phyloP scores from a whole-genome alignment of 2,797 vertebrate genomes.

The Sternarchorhynchus goeldii region DNA sequence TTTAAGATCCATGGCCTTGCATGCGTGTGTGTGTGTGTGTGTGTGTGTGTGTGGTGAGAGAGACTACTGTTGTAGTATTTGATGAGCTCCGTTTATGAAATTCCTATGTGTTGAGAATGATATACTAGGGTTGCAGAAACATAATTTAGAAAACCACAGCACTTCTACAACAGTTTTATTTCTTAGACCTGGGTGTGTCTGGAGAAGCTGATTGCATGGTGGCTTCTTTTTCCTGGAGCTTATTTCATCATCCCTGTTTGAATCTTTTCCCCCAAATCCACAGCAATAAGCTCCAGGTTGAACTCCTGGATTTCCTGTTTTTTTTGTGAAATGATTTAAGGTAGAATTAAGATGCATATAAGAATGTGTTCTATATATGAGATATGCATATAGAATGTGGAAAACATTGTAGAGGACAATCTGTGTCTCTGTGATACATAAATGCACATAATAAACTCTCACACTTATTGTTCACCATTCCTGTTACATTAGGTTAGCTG shows the following conservation, averaged over 20 bases:
- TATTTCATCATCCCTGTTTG: neutral
- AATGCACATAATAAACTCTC: no score
- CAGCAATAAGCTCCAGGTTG: neutral
- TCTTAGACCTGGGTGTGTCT: neutral
- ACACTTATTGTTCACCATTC: no score
- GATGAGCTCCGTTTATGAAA: neutral
- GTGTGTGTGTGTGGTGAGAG: no score
- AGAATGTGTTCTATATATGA: no score
- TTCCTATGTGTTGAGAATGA: neutral
- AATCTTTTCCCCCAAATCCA: neutral
- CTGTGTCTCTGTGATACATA: no score
- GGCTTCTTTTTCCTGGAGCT: neutral
- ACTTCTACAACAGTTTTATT: neutral
- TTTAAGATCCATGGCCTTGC: constrained; percentile 22
- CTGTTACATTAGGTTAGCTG: no score
- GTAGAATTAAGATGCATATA: no score
- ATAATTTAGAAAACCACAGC: constrained; percentile 2
- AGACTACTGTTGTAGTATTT: neutral
- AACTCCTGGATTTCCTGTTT: no score
- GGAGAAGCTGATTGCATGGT: neutral
- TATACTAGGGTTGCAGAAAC: neutral
- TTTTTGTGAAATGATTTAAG: no score
- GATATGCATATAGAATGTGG: no score
- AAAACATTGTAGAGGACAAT: no score
- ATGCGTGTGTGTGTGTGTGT: constrained; percentile 18